phyloP scores from a whole-genome alignment of 2,888 invertebrate species.

The Omphaloscelis lunosa region DNA sequence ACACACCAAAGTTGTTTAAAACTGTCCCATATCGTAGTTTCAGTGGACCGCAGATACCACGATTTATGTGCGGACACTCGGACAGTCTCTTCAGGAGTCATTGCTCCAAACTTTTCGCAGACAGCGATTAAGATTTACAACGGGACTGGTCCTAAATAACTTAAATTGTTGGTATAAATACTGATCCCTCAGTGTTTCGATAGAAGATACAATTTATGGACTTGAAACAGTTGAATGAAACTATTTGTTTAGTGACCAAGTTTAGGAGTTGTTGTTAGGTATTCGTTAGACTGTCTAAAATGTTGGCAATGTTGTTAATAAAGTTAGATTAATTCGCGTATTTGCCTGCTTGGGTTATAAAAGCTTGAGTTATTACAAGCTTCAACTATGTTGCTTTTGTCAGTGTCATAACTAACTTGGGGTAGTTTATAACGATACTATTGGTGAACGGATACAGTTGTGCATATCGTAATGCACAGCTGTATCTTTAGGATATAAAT shows the following conservation, averaged over 20 bases:
- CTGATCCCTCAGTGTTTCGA: constrained; percentile 64
- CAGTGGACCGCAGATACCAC: constrained; percentile 68
- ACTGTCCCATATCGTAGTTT: constrained; percentile 52
- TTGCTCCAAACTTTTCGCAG: constrained; percentile 82
- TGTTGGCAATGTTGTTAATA: constrained; percentile 19
- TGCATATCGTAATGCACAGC: too few species aligned
- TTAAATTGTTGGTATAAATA: constrained; percentile 83
- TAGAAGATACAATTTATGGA: constrained; percentile 64
- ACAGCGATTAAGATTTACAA: constrained; percentile 88
- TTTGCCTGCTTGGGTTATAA: constrained; percentile 13
- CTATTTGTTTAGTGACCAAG: constrained; percentile 64
- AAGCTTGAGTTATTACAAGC: constrained; percentile 12
- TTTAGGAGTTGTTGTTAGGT: constrained; percentile 40
- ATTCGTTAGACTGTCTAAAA: constrained; percentile 41
- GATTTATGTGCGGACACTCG: constrained; percentile 85
- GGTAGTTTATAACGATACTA: background rate
- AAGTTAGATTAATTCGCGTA: constrained; percentile 19
- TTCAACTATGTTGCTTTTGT: constrained; percentile 13
- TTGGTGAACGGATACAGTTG: background rate
- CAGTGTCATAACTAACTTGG: background rate
- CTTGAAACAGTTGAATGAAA: constrained; percentile 57
- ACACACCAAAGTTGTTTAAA: constrained; percentile 55
- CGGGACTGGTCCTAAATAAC: constrained; percentile 84
- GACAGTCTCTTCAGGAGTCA: constrained; percentile 85
- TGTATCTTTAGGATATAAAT: too few species aligned